A percentile compares a stretch with the other conserved stretches of the same genome.
Evolutionary conservation across 1,140 invertebrate genomes (phyloP).

Genomic region (Ostrea edulis): DNA sequence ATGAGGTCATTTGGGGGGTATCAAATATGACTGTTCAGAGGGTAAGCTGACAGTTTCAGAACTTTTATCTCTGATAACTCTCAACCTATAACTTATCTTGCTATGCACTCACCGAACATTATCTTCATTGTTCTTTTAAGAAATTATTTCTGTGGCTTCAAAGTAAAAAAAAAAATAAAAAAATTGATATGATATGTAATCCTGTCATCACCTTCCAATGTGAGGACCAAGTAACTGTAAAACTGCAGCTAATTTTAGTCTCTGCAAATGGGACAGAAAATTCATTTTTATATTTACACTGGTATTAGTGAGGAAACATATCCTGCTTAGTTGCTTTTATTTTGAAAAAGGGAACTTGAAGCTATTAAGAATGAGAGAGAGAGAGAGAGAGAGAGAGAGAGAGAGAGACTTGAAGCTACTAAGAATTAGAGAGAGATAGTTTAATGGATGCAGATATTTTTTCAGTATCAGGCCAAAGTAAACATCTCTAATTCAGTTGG

Average conservation of each 20-base stretch:
- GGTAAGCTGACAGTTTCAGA: neutral
- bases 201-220: no score
- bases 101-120: no score
- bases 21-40: neutral
- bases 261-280: neutral
- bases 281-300: neutral
- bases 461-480: constrained; percentile 79
- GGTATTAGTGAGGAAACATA: neutral
- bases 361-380: neutral
- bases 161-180: no score
- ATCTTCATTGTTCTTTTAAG: no score
- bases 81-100: no score
- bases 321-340: neutral
- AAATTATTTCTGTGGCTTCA: no score
- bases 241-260: neutral
- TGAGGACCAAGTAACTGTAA: no score
- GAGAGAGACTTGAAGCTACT: neutral
- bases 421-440: neutral
- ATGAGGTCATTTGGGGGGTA: neutral
- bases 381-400: constrained; percentile 29
- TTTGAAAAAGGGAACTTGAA: neutral
- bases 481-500: constrained; percentile 88
- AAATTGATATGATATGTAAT: no score
- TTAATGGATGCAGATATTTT: neutral
- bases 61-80: neutral